Percentiles rank a stretch among this genome's conserved stretches.
Evolutionary conservation across 2,888 invertebrate species (phyloP).

Genomic region (Dinocampus coccinellae): DNA sequence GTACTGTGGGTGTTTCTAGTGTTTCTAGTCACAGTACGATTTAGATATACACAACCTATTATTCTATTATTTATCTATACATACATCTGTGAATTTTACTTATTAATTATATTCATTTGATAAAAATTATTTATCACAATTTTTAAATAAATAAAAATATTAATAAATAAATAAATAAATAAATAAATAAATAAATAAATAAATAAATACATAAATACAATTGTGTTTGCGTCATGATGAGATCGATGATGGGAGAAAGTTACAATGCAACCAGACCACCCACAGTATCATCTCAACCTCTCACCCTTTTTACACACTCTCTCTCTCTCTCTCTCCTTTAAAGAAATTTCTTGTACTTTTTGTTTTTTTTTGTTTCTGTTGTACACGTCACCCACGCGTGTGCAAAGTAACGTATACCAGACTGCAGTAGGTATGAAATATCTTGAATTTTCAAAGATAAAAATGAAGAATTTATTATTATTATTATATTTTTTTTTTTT

Average conservation of each 20-base stretch:
- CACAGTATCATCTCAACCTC: conserved; percentile 37
- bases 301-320: no score
- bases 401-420: not conserved
- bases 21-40: no score
- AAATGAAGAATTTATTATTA: no score
- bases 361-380: not conserved
- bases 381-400: not conserved
- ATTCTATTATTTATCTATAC: no score
- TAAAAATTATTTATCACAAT: no score
- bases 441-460: not conserved
- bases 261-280: conserved; percentile 46
- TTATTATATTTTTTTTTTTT: no score
- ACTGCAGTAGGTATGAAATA: not conserved
- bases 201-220: not conserved
- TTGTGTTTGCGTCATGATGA: conserved; percentile 31
- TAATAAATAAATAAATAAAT: no score
- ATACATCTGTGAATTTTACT: no score
- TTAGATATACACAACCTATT: conserved; percentile 11
- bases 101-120: no score
- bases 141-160: no score
- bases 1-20: not conserved
- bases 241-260: conserved; percentile 37
- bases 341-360: no score
- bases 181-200: not conserved
- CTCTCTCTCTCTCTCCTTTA: not conserved